A percentile compares a stretch with the other conserved stretches of the same genome.
phyloP scores from a whole-genome alignment of 2,888 invertebrate species.

The Epirrhoe alternata region DNA sequence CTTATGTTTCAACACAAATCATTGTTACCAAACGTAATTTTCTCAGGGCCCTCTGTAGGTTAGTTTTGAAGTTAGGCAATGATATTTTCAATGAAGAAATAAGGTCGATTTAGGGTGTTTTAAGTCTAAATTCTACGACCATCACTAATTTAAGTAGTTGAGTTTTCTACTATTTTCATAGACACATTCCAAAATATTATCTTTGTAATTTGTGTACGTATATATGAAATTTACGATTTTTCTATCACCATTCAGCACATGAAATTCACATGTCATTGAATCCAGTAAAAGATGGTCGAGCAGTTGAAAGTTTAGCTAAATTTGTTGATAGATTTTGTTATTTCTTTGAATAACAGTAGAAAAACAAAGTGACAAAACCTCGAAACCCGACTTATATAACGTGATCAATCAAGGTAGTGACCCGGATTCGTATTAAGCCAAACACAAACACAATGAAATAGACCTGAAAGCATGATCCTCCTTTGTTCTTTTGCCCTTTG shows the following conservation, averaged over 20 bases:
- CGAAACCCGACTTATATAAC: slow-evolving; percentile 15
- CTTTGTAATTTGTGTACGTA: too few species aligned
- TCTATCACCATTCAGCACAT: too few species aligned
- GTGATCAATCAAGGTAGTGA: slow-evolving; percentile 28
- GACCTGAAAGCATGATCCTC: slow-evolving; percentile 31
- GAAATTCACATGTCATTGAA: background rate
- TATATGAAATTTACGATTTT: background rate
- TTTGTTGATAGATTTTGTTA: background rate
- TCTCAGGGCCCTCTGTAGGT: slow-evolving; percentile 7
- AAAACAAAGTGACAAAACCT: slow-evolving; percentile 4
- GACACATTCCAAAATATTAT: too few species aligned
- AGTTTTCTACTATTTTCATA: too few species aligned
- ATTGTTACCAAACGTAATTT: slow-evolving; percentile 30
- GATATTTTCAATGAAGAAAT: background rate
- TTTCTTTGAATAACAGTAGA: background rate
- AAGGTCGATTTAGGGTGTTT: background rate
- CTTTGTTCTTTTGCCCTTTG: slow-evolving; percentile 23
- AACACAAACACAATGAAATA: slow-evolving; percentile 36
- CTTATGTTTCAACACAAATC: slow-evolving; percentile 31
- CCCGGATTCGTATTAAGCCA: slow-evolving; percentile 23
- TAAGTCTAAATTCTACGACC: too few species aligned
- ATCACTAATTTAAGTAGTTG: too few species aligned
- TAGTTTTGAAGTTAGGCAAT: background rate
- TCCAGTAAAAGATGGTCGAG: background rate
- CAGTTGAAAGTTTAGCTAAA: background rate